A percentile compares a stretch with the other conserved stretches of the same genome.
phyloP scores from a whole-genome alignment of 2,797 vertebrate species.

The Clarias fuscus region DNA sequence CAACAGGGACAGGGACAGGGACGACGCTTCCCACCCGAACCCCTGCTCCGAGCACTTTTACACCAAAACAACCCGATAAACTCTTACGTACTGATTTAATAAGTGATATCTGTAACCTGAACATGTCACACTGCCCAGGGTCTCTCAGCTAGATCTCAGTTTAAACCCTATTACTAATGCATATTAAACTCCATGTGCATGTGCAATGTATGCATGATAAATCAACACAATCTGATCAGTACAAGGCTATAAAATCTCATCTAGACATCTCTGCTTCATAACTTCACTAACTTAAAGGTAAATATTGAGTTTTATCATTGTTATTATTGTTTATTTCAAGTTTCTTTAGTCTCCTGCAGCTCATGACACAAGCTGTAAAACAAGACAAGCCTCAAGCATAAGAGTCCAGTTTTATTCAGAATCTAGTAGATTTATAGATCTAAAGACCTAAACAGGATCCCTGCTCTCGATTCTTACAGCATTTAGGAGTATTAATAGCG shows the following conservation, averaged over 20 bases:
- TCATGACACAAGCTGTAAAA: neutral
- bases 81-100: neutral
- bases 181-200: neutral
- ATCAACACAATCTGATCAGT: too few relatives aligned
- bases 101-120: neutral
- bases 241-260: neutral
- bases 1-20: neutral
- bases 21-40: neutral
- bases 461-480: neutral
- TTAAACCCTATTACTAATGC: neutral
- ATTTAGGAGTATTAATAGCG: neutral
- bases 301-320: too few relatives aligned
- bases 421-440: neutral
- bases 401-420: neutral
- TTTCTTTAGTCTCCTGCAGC: neutral
- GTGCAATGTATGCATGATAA: too few relatives aligned
- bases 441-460: too few relatives aligned
- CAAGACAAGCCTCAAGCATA: neutral
- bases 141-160: neutral
- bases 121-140: slow-evolving; percentile 25
- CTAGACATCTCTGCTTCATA: neutral
- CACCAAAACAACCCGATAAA: neutral
- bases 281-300: neutral
- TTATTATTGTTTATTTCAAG: neutral
- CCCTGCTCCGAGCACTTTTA: neutral